Evolutionary conservation across 2,888 invertebrate species (phyloP), one percentile per base, ranked within the genome.

Genomic region (Agrotis clavis): DNA sequence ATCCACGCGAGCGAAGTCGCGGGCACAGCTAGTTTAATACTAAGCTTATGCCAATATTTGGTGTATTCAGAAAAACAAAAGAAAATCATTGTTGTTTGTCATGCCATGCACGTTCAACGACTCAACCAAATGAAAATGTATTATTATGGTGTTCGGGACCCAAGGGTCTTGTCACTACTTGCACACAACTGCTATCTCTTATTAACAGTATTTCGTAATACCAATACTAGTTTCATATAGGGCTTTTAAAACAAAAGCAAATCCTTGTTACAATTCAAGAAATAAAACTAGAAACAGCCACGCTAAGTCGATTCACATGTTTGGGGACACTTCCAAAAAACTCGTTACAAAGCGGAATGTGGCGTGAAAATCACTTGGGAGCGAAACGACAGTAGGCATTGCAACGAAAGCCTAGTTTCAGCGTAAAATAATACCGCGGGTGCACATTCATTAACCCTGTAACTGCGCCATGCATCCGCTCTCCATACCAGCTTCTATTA

Each of bases 361-460:
- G 71, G 76, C 67, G 79, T 70, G 73, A 79, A 77, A 82, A 79
- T 82, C 78, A 75, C 75, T 85, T 74, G 68, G 59, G 57, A 79
- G 41, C 25, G 62, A 80, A 85, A 84, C 74, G 77, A 77, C 77
- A 77, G 79, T 84, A 85, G 85, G 78, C 78, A 71, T 79, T 79
- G 74, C 77, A 78, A 75, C 77, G 71, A 82, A 76, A 60, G 73
- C 71, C 84, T 81, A 77, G 85, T 83, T 87, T 82, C 82, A 62
- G 80, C 67, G 77, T 80, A 79, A 84, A 84, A 90, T 88, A 88
- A 86, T 87, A 81, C 80, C 75, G 73, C 75, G 85, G 82, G 73
- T 85, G 87, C 87, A 86, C 87, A 91, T 91, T 92, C 90, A 92
- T 93, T 92, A 93, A 88, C 91, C 89, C 86, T 89, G 86, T 88